A percentile compares a stretch with the other conserved stretches of the same genome.
phyloP scores from a whole-genome alignment of 2,888 invertebrate genomes.

The Nemapogon koenigi region DNA sequence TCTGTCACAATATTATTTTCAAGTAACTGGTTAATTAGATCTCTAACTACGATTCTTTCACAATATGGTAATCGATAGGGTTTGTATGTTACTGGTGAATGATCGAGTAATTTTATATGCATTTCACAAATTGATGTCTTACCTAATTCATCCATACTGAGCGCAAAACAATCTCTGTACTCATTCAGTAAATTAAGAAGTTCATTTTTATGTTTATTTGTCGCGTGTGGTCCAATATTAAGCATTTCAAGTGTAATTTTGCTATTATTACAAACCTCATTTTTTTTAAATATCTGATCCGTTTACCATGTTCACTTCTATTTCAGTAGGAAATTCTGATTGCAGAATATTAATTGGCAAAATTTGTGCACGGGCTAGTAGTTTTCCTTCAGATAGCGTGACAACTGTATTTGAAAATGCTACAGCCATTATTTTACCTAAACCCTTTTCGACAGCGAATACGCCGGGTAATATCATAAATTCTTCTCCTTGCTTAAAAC shows the following conservation, averaged over 20 bases:
- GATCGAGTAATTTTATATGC: constrained; percentile 9
- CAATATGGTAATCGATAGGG: constrained; percentile 10
- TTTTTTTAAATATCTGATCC: neutral
- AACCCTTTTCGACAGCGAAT: neutral
- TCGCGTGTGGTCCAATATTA: neutral
- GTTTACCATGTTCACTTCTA: neutral
- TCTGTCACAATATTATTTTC: constrained; percentile 6
- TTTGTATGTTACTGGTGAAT: constrained; percentile 6
- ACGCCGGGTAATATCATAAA: neutral
- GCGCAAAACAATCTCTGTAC: constrained; percentile 1
- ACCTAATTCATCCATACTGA: neutral
- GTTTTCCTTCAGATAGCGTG: neutral
- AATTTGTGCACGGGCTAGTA: neutral
- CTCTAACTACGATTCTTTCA: constrained; percentile 10
- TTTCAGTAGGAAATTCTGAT: neutral
- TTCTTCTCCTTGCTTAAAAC: neutral
- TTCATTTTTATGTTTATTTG: neutral
- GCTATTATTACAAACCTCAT: neutral
- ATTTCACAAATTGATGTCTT: neutral
- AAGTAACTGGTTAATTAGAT: constrained; percentile 10
- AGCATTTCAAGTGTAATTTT: neutral
- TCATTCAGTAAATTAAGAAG: neutral
- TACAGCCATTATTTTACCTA: neutral
- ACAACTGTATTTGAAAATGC: neutral
- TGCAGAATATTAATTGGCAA: neutral